Conservation (phyloP, 2,888 invertebrate species). For the Zaprionus bogoriensis region DNA sequence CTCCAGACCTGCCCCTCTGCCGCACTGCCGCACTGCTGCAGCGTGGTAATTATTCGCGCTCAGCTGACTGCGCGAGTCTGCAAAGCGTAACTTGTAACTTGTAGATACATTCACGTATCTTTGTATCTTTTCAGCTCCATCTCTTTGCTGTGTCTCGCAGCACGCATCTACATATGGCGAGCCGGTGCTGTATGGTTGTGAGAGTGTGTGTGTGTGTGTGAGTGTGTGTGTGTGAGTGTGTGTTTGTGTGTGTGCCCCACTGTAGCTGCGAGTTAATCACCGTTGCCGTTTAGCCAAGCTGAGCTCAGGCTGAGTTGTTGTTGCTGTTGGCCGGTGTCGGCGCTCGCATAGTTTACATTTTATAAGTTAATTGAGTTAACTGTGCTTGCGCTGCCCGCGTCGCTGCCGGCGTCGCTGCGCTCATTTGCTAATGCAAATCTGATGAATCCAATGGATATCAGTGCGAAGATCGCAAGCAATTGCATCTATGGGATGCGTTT, state of each 20-base stretch:
- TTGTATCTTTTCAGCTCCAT: constrained; percentile 27
- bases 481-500: constrained; percentile 36
- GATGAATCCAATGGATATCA: constrained; percentile 59
- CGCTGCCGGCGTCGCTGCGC: constrained; percentile 25
- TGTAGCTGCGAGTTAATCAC: constrained; percentile 72
- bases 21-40: constrained; percentile 10
- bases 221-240: background rate
- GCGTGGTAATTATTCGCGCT: constrained; percentile 80
- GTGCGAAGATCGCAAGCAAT: constrained; percentile 22
- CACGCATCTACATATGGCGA: constrained; percentile 70
- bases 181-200: too few species aligned
- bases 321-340: constrained; percentile 42
- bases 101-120: constrained; percentile 68
- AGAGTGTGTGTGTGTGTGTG: too few species aligned
- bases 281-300: constrained; percentile 70
- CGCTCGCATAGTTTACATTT: constrained; percentile 73
- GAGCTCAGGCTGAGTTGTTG: background rate
- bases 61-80: constrained; percentile 76
- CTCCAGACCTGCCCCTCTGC: background rate
- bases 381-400: constrained; percentile 65
- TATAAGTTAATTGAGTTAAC: constrained; percentile 81
- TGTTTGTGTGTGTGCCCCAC: constrained; percentile 28
- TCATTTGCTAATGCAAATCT: constrained; percentile 73
- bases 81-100: constrained; percentile 78
- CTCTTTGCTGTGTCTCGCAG: constrained; percentile 45